These are phyloP conservation scores for Hephaestus fuliginosus DNA, from an alignment of 2,797 vertebrate species.

Conservation along the genomic window DNA sequence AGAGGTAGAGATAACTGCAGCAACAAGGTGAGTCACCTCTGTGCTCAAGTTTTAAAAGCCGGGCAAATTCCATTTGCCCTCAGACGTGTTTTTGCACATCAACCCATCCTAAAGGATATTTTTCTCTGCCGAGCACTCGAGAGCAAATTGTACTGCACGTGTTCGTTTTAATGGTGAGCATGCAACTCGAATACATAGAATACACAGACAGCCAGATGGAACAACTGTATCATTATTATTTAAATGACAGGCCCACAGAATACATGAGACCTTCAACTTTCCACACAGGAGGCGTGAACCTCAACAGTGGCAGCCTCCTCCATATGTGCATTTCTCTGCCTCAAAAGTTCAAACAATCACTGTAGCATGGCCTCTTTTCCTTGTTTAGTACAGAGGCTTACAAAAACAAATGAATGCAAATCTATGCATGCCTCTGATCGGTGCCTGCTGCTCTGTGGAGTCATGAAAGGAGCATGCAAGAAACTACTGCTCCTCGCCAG, in stretches of 20 bases:
- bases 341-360: constrained; percentile 52
- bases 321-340: constrained; percentile 22
- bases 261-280: constrained; percentile 27
- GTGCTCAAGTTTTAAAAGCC: constrained; percentile 42
- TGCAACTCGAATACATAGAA: too few relatives aligned
- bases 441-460: constrained; percentile 59
- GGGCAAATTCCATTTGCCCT: constrained; percentile 73
- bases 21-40: constrained; percentile 60
- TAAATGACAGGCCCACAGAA: constrained; percentile 29
- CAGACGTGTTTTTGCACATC: constrained; percentile 81
- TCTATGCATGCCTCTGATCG: constrained; percentile 78
- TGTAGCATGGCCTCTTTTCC: constrained; percentile 43
- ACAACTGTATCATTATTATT: constrained; percentile 26
- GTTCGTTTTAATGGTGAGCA: constrained; percentile 34
- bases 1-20: constrained; percentile 41
- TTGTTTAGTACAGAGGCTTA: constrained; percentile 48
- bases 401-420: constrained; percentile 80
- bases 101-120: constrained; percentile 47
- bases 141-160: constrained; percentile 39
- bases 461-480: constrained; percentile 37
- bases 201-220: constrained; percentile 19
- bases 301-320: constrained; percentile 18
- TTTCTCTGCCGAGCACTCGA: constrained; percentile 31
- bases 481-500: constrained; percentile 21
- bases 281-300: constrained; percentile 8